Base-by-base conservation (phyloP, 2,113 vertebrate genomes). In the Eolophus roseicapilla region DNA sequence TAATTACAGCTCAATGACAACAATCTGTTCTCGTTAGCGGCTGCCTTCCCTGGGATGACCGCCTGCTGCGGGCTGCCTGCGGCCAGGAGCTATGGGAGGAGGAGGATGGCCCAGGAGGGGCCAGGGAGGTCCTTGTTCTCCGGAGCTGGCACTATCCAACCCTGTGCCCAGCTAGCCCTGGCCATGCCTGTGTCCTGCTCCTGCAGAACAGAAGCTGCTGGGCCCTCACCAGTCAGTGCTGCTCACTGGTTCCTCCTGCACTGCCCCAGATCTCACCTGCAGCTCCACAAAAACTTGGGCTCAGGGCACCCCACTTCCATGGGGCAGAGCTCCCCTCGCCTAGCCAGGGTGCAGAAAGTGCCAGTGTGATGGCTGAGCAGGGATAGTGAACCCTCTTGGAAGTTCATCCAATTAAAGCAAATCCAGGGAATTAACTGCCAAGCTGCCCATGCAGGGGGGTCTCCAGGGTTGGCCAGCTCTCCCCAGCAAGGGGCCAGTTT, bases 1-100 rank as follows among this genome's bases (percentile, higher is more conserved):
- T 97, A 96, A 97, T 97, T 96, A 96, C 93, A 1, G 31, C 93
- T 96, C 96, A 95, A 92, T 96, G 95, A 94, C 95, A 97, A 96
- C 95, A 95, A 96, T 95, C 96, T 96, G 96, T 96, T 94, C 95
- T 96, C 52, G 31, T 96, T 97, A 97, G 86, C 17, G 1, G 85
- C 93, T 92, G 93, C 88, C 82, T 93, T 92, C 93, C 88, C 90
- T 60, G 74, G 88, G 93, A 41, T 86, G 5, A 50, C 20, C 0
- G 31, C 82, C 71, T 88, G 85, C 89, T 10, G 7, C 1, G 8
- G 92, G 64, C 86, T 92, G 88, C 62, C 81, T 31, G 10, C 0
- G 17, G 62, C 43, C 59, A 64, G 27, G 29, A 55, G 59, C 88
- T 67, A 15, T 10, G 84, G 35, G 28, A 47, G 75, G 49, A 83